These are phyloP conservation scores for Dorcus hopei DNA, from an alignment of 2,888 invertebrate species.

Conservation along the genomic window DNA sequence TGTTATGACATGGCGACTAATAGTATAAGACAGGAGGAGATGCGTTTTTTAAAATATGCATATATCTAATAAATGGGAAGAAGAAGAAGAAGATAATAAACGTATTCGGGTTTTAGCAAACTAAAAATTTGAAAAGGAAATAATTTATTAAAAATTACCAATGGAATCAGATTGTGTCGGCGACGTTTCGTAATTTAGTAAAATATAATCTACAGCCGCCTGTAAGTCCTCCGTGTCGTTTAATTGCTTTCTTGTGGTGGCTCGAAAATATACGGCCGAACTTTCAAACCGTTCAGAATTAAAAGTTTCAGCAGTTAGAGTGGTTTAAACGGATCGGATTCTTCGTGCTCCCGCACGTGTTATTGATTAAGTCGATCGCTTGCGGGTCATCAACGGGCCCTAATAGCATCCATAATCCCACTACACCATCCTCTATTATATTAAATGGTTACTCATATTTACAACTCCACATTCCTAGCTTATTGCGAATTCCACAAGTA, in stretches of 20 bases:
- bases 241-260: background rate
- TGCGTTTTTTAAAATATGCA: too few species aligned
- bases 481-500: conserved; percentile 53
- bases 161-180: background rate
- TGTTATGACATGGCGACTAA: too few species aligned
- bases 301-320: background rate
- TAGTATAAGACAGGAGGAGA: too few species aligned
- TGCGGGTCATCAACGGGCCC: too few species aligned
- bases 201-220: background rate
- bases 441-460: conserved; percentile 50
- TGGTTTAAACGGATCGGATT: background rate
- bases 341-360: background rate
- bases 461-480: conserved; percentile 48
- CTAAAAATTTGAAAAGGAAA: too few species aligned
- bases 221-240: background rate
- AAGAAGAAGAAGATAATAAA: too few species aligned
- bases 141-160: too few species aligned
- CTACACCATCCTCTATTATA: conserved; percentile 29
- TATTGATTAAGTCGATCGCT: background rate
- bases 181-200: background rate
- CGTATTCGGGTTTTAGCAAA: too few species aligned
- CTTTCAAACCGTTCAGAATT: background rate
- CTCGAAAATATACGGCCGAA: too few species aligned
- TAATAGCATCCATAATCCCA: background rate
- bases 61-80: too few species aligned